Conservation (phyloP, 2,797 vertebrate species). For the Tympanoctomys barrerae region DNA sequence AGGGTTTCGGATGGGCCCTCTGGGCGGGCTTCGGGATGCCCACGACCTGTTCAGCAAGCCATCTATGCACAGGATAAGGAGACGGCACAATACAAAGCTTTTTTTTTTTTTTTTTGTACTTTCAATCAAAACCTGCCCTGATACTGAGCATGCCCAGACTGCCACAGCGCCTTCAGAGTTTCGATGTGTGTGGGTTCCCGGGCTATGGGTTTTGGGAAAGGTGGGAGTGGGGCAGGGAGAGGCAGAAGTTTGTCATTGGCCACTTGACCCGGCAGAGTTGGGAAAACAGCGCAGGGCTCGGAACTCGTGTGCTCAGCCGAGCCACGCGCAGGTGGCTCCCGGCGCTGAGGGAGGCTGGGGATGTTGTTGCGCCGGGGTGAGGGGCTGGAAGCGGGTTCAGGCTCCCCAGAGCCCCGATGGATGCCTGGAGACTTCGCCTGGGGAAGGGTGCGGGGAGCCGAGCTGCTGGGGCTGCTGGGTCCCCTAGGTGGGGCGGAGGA, state of each 20-base stretch:
- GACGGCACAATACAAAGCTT: conserved; percentile 79
- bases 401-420: not conserved
- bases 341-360: not conserved
- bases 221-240: conserved; percentile 23
- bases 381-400: not conserved
- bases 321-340: not conserved
- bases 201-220: not conserved
- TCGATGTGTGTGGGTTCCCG: conserved; percentile 44
- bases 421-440: not conserved
- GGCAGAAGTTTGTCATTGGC: conserved; percentile 83
- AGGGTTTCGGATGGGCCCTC: conserved; percentile 82
- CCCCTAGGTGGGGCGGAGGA: conserved; percentile 67
- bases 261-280: conserved; percentile 72
- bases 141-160: conserved; percentile 84
- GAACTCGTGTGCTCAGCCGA: not conserved
- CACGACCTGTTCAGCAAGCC: conserved; percentile 68
- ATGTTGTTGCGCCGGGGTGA: not conserved
- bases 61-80: conserved; percentile 48
- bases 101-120: conserved; percentile 67
- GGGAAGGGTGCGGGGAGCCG: conserved; percentile 29
- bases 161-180: conserved; percentile 67
- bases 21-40: conserved; percentile 65
- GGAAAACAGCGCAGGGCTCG: conserved; percentile 31
- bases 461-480: not conserved
- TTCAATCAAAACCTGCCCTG: conserved; percentile 81